Evolutionary conservation across 2,113 vertebrate species (phyloP).

Genomic region (Nestor notabilis): DNA sequence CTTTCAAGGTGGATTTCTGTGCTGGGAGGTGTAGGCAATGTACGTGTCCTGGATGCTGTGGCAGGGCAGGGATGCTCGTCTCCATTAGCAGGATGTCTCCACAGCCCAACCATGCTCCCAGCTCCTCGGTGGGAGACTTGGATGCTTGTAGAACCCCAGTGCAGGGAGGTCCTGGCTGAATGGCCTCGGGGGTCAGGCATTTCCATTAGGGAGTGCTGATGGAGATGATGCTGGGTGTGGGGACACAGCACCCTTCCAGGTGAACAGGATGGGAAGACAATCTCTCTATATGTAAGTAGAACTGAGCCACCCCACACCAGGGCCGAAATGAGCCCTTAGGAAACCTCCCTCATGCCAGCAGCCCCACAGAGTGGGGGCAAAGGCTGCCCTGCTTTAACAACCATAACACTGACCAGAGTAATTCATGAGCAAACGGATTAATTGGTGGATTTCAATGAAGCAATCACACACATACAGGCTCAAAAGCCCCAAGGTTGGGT

Average conservation of each 20-base stretch:
- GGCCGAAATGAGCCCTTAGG: neutral
- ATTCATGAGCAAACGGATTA: neutral
- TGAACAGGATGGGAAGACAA: rapidly evolving
- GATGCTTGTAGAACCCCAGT: neutral
- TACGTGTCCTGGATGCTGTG: rapidly evolving
- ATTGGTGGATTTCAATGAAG: neutral
- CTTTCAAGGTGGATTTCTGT: neutral
- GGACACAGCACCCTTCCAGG: neutral
- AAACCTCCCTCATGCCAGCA: neutral
- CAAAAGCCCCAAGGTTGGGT: neutral
- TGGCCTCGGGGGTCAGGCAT: neutral
- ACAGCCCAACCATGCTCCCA: rapidly evolving
- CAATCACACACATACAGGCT: neutral
- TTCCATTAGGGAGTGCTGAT: neutral
- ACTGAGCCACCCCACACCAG: rapidly evolving
- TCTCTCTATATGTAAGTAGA: neutral
- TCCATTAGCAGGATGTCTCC: neutral
- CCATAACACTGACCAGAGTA: neutral
- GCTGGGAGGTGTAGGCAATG: neutral
- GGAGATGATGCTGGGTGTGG: rapidly evolving
- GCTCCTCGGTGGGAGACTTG: rapidly evolving
- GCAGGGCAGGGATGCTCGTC: neutral
- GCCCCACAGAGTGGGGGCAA: rapidly evolving
- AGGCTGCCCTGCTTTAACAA: neutral
- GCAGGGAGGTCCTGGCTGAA: neutral